Conservation (phyloP, 2,888 invertebrate species). For the Eupithecia insigniata region DNA sequence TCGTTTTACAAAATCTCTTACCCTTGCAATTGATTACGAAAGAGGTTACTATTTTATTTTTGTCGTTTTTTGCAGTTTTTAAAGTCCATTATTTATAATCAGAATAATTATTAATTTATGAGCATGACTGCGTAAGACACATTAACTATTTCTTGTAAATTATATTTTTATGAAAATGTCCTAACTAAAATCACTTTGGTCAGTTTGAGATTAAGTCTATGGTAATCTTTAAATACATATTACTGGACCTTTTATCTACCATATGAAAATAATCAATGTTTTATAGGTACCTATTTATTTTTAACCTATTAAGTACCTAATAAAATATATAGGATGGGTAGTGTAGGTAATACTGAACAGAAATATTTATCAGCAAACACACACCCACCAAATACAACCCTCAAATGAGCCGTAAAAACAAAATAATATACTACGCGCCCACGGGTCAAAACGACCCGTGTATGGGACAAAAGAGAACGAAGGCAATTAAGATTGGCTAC, state of each 20-base stretch:
- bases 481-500: constrained; percentile 80
- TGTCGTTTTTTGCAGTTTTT: neutral
- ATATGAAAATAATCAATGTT: too few species aligned
- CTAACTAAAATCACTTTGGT: too few species aligned
- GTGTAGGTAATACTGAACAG: constrained; percentile 5
- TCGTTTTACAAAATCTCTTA: too few species aligned
- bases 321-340: neutral
- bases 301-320: too few species aligned
- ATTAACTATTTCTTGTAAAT: neutral
- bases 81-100: constrained; percentile 4
- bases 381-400: constrained; percentile 52
- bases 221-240: too few species aligned
- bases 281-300: too few species aligned
- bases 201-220: too few species aligned
- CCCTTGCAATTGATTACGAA: too few species aligned
- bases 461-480: constrained; percentile 61
- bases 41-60: too few species aligned
- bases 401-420: constrained; percentile 71
- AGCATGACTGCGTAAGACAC: constrained; percentile 14
- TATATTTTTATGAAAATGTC: neutral
- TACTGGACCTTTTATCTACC: too few species aligned
- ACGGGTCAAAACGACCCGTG: constrained; percentile 70
- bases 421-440: constrained; percentile 76
- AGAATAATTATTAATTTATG: constrained; percentile 19
- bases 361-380: constrained; percentile 16